Base-by-base conservation (phyloP, 2,888 invertebrate species). In the Spilosoma lubricipeda region DNA sequence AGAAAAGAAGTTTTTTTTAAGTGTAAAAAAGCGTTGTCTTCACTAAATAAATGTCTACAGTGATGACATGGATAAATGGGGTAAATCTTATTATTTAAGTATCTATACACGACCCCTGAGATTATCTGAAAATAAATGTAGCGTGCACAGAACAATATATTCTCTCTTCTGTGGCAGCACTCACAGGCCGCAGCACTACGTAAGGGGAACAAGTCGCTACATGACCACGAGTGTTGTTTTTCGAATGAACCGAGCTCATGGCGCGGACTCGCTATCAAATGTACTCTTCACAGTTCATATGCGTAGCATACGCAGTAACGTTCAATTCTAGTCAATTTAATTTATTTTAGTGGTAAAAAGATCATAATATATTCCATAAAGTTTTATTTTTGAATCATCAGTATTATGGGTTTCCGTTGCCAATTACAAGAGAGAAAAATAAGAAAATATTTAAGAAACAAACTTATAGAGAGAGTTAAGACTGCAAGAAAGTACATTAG, bases 181-280 rank as follows among this genome's bases (percentile, higher is more conserved):
- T 33, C 36, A 30, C 52, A n/a, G 70, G 63, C 30, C 81, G 77
- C 87, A 84, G 70, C 87, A 87, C 87, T 87, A 85, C 67, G 72
- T 71, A 70, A 67, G 67, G 68, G 77, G 77, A 81, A 92, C 91
- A 86, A 89, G 91, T 92, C 88, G 77, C 80, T 88, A 90, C 91
- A 89, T 77, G 91, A 83, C 72, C 74, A 70, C 15, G 73, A 77
- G 70, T 72, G 72, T 66, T 72, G 75, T 79, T 42, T 1, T 42
- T 75, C 79, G 71, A 76, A 77, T 80, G 75, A 77, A 42, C 73
- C 71, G 70, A 75, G 70, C 59, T 78, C 70, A 65, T 68, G 75
- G 73, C 80, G 69, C 73, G 75, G 36, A 75, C 73, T 77, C 68
- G 66, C 64, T 75, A 73, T 76, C 66, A 73, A 77, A 71, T n/a